Conservation (phyloP, 2,888 invertebrate genomes). For the Habroteleia sp. region DNA sequence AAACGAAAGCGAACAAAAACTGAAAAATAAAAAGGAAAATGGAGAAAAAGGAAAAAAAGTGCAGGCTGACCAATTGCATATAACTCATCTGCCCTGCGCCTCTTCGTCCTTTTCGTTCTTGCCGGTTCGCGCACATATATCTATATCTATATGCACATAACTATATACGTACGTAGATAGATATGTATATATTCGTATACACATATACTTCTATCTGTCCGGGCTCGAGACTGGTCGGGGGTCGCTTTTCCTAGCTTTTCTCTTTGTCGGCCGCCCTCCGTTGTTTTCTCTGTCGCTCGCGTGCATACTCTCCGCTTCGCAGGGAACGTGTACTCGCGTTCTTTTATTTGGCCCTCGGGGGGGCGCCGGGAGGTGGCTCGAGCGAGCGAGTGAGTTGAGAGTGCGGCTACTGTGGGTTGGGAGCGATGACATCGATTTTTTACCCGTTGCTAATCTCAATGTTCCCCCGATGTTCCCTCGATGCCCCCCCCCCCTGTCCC, state of each 20-base stretch:
- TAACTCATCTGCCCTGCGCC: constrained; percentile 73
- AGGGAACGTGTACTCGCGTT: constrained; percentile 75
- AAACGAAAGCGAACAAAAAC: constrained; percentile 52
- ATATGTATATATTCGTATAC: constrained; percentile 27
- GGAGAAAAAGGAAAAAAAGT: constrained; percentile 68
- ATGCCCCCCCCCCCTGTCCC: constrained; percentile 51
- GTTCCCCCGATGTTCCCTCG: constrained; percentile 68
- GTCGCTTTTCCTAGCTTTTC: constrained; percentile 64
- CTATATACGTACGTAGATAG: constrained; percentile 1
- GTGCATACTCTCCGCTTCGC: constrained; percentile 64
- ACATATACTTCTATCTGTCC: constrained; percentile 65
- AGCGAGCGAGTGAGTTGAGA: constrained; percentile 55
- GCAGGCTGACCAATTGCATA: constrained; percentile 78
- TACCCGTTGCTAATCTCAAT: constrained; percentile 80
- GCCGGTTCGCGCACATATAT: constrained; percentile 67
- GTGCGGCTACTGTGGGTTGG: constrained; percentile 70
- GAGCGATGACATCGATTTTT: constrained; percentile 81
- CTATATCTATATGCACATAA: constrained; percentile 59
- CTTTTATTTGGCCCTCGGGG: constrained; percentile 78
- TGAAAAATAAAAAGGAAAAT: constrained; percentile 34
- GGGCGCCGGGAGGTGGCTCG: constrained; percentile 70
- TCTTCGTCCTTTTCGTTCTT: constrained; percentile 66
- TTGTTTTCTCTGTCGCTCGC: constrained; percentile 62
- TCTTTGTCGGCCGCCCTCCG: constrained; percentile 63
- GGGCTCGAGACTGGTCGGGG: constrained; percentile 62